Evolutionary conservation across 2,113 vertebrate species (phyloP).

Genomic region (Cygnus atratus): DNA sequence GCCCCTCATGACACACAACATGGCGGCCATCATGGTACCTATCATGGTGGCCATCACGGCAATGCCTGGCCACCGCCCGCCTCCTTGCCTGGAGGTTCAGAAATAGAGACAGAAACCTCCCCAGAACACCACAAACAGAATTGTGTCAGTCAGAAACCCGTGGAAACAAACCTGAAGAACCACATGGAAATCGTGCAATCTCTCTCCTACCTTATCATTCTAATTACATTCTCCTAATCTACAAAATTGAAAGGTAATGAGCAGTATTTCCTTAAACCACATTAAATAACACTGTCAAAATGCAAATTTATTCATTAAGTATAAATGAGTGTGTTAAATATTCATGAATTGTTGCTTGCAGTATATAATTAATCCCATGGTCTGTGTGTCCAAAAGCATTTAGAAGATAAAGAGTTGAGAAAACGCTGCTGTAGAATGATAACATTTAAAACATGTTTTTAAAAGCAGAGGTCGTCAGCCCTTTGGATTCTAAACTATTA

Average conservation of each 20-base stretch:
- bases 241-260: slow-evolving; percentile 82
- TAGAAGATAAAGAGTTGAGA: slow-evolving; percentile 64
- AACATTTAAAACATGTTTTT: slow-evolving; percentile 42
- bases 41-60: neutral
- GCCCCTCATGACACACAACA: no score
- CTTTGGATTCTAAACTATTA: slow-evolving; percentile 43
- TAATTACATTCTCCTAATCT: slow-evolving; percentile 80
- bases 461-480: slow-evolving; percentile 48
- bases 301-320: slow-evolving; percentile 88
- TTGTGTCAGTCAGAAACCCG: neutral
- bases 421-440: slow-evolving; percentile 50
- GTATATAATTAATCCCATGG: slow-evolving; percentile 83
- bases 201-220: slow-evolving; percentile 73
- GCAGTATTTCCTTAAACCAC: slow-evolving; percentile 82
- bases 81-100: neutral
- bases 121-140: neutral
- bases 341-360: slow-evolving; percentile 83
- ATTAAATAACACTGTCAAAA: slow-evolving; percentile 86
- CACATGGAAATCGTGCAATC: slow-evolving; percentile 56
- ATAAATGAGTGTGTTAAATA: slow-evolving; percentile 85
- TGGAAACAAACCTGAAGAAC: slow-evolving; percentile 24
- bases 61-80: rapidly evolving
- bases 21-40: no score
- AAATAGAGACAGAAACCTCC: neutral
- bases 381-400: slow-evolving; percentile 78